phyloP scores from a whole-genome alignment of 30 jellyfish, hydroid and myxozoan species.

The Hydractinia symbiolongicarpus region DNA sequence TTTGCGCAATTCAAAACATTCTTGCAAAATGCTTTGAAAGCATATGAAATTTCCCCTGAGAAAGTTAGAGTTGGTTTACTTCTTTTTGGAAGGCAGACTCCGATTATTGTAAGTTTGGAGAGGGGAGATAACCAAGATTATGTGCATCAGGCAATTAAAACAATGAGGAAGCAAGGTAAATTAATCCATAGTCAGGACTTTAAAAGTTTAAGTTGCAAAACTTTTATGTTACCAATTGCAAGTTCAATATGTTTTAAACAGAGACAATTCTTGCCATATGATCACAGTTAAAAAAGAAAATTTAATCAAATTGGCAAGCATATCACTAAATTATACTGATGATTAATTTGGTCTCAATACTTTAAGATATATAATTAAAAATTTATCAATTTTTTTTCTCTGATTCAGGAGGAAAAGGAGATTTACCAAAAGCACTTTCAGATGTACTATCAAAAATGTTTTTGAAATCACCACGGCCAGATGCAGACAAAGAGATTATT shows the following conservation, averaged over 20 bases:
- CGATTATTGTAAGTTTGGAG: constrained; percentile 1
- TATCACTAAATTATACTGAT: too few relatives aligned
- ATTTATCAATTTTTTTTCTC: background rate
- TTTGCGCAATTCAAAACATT: constrained; percentile 30
- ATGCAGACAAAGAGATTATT: background rate
- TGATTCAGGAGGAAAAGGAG: too few relatives aligned
- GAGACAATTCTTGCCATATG: too few relatives aligned
- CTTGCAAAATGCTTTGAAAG: constrained; percentile 23
- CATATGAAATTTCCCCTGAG: constrained; percentile 24
- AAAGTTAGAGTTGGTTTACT: constrained; percentile 43
- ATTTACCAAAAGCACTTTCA: too few relatives aligned
- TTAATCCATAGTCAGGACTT: background rate
- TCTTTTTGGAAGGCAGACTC: constrained; percentile 1
- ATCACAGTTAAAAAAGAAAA: too few relatives aligned
- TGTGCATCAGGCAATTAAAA: background rate
- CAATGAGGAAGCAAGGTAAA: background rate
- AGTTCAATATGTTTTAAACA: too few relatives aligned
- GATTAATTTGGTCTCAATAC: too few relatives aligned
- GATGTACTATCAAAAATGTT: too few relatives aligned
- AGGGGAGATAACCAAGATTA: constrained; percentile 11
- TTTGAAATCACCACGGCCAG: background rate
- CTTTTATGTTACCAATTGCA: too few relatives aligned
- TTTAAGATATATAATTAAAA: background rate
- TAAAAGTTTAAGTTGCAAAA: too few relatives aligned
- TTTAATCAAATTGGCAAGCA: too few relatives aligned